Conservation (phyloP, 2,113 vertebrate species). For the Narcine bancroftii region DNA sequence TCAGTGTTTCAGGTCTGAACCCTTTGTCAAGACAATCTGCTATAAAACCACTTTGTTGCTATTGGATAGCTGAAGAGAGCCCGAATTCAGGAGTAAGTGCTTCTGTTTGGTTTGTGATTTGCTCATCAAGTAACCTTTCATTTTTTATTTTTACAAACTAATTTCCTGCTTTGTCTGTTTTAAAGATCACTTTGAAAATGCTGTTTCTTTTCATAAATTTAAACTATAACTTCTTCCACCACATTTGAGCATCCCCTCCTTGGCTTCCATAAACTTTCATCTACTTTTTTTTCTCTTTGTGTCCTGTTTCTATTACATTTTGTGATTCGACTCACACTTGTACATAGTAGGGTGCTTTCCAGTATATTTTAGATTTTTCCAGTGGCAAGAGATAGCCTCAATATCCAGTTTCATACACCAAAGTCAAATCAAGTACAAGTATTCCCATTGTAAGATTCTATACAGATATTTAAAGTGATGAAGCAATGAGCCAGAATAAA, state of each 20-base stretch:
- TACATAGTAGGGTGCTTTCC: neutral
- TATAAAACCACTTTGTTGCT: neutral
- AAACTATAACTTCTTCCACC: neutral
- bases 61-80: neutral
- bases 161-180: neutral
- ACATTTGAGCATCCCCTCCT: neutral
- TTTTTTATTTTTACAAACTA: neutral
- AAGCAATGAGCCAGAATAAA: neutral
- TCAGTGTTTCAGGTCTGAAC: no score
- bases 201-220: neutral
- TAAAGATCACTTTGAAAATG: neutral
- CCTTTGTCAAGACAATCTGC: no score
- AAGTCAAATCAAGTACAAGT: neutral
- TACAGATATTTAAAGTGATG: neutral
- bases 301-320: neutral
- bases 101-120: neutral
- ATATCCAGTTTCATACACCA: neutral
- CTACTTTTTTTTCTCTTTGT: neutral
- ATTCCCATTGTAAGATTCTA: neutral
- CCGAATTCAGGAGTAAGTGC: neutral
- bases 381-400: neutral
- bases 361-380: neutral
- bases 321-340: neutral
- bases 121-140: neutral
- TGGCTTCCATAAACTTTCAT: neutral